Base-by-base conservation (phyloP, 2,888 invertebrate genomes). In the Buathra laborator region DNA sequence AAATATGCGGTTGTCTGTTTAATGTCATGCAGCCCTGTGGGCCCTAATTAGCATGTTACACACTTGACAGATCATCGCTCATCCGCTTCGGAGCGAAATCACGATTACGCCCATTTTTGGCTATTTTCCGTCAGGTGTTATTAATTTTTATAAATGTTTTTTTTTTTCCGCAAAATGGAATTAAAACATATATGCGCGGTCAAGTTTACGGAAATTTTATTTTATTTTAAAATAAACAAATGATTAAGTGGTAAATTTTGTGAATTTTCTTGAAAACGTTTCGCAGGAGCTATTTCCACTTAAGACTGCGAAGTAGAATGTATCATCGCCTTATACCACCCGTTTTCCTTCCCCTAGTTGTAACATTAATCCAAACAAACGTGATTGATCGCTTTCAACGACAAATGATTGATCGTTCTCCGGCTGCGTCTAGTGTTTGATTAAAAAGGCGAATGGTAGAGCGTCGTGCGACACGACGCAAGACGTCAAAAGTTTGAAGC, bases 401-500 rank as follows among this genome's bases (percentile, higher is more conserved):
- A 77, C 43, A 72, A 74, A 68, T 84, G 84, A 84, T 81, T 67
- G 84, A 84, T 81, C 81, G 84, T 66, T 62, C 68, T 68, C 62
- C 53, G 67, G 14, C 68, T 2, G 24, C 44, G 19, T 72, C 67
- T 44, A 44, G 32, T 64, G 71, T 64, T 81, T 81, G 72, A 81
- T 84, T 77, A 78, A 81, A 84, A 81, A 78, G 51, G 43, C 72
- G 32, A 68, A 77, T 53, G 71, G 10, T 9, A 37, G 51, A 32
- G 7, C 16, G 43, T 43, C 44, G 43, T 43, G 43, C 53, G 56
- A 14, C 32, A 14, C 43, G 53, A 51, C 19, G 12, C 37, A 44
- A 59, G 56, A 59, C 44, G 72, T 59, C n/a, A 14, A 29, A 44
- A 72, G 24, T 44, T 59, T 44, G 44, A 43, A 24, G 32, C 29